Evolutionary conservation across 2,113 vertebrate species (phyloP).

Genomic region (Felis chaus): DNA sequence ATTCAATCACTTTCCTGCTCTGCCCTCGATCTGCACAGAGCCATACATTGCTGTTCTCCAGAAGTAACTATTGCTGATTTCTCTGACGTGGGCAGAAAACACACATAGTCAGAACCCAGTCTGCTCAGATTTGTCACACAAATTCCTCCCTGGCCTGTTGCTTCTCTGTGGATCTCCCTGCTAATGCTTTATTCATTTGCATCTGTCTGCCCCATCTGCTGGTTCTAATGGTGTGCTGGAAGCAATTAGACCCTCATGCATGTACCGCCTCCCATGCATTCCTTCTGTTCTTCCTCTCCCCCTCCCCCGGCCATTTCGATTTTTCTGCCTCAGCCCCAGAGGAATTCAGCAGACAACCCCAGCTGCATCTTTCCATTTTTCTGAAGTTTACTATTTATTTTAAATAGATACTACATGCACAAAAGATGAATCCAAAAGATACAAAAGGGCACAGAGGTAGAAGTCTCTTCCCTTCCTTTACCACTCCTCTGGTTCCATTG

Average conservation of each 20-base stretch:
- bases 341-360: neutral
- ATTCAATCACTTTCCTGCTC: neutral
- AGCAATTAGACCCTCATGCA: neutral
- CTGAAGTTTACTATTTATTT: neutral
- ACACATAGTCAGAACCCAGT: neutral
- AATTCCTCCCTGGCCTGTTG: neutral
- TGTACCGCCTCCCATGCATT: neutral
- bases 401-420: neutral
- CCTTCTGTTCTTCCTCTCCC: neutral
- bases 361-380: neutral
- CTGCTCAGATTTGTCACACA: neutral
- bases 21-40: neutral
- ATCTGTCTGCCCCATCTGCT: neutral
- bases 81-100: neutral
- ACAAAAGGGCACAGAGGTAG: neutral
- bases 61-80: neutral
- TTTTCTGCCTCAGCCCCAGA: neutral
- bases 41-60: neutral
- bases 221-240: neutral
- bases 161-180: neutral
- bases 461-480: neutral
- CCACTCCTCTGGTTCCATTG: neutral
- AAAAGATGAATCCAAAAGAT: neutral
- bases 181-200: slow-evolving; percentile 31
- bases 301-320: neutral